Evolutionary conservation across 2,797 vertebrate genomes (phyloP), one percentile per base, ranked within the genome.

Genomic region (Girardinus metallicus): DNA sequence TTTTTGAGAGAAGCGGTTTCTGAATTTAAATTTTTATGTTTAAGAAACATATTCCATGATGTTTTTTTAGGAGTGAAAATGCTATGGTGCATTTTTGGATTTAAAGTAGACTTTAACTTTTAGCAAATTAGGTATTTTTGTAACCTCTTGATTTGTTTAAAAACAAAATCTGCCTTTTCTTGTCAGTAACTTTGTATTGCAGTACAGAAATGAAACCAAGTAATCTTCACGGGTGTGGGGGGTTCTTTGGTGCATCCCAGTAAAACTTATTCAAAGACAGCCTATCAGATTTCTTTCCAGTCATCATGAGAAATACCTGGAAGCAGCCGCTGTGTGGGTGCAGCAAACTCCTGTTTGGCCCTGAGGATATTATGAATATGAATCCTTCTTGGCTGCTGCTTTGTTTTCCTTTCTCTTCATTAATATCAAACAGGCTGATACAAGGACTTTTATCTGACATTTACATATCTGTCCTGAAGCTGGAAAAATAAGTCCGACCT

Each of bases 1-100:
- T 72, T 60, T n/a, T 23, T 75, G 47, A 82, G 55, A 76, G 36
- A 60, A 83, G 57, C 43, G 12, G 21, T 51, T 51, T 51, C 49
- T 49, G 1, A 15, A 10, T 43, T 44, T 0, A 29, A 10, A n/a
- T 71, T 16, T 29, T 44, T 2, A 43, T 26, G 5, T 71, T 71
- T 71, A 29, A 43, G 39, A 70, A 70, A 41, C 5, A 43, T n/a
- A n/a, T 70, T 13, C 12, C 64, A 39, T 43, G 1, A 60, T 15
- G 5, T 1, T n/a, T 8, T 70, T 43, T 43, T n/a, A 12, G 3
- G 23, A 70, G 23, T 5, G 1, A 26, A 70, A 70, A 41, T 11
- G 0, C 23, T 39, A 5, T n/a, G 39, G 21, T 5, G 64, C 8
- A 68, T 34, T 64, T 64, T 41, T 41, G 36, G 21, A 36, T 21